Conservation (phyloP, 2,113 vertebrate genomes). For the Neogobius melanostomus region DNA sequence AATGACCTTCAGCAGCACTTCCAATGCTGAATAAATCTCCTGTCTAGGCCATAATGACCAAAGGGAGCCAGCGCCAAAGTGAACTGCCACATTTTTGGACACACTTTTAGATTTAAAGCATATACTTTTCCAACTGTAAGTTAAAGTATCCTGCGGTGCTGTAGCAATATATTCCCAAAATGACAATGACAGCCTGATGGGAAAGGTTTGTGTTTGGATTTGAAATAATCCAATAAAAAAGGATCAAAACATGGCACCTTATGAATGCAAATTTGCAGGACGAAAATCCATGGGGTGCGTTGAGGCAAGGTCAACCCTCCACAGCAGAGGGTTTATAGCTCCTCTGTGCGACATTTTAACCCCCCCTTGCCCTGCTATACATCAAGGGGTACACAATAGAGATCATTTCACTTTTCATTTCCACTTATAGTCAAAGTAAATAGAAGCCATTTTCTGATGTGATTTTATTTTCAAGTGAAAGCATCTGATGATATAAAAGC, state of each 20-base stretch:
- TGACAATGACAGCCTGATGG: no score
- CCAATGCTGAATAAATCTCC: slow-evolving; percentile 14
- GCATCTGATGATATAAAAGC: no score
- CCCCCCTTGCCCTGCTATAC: neutral
- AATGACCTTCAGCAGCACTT: slow-evolving; percentile 14
- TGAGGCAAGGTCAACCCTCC: slow-evolving; percentile 58
- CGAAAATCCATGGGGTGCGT: slow-evolving; percentile 35
- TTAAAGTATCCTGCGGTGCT: no score
- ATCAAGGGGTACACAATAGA: no score
- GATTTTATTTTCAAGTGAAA: no score
- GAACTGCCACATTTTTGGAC: slow-evolving; percentile 13
- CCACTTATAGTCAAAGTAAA: neutral
- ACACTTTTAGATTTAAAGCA: neutral
- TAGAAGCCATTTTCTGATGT: no score
- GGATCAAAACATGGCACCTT: slow-evolving; percentile 1
- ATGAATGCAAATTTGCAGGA: slow-evolving; percentile 39
- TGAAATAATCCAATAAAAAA: neutral
- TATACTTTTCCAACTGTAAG: no score
- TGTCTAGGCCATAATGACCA: slow-evolving; percentile 11
- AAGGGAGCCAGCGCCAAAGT: slow-evolving; percentile 18
- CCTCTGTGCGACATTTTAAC: neutral
- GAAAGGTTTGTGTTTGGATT: no score
- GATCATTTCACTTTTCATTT: neutral
- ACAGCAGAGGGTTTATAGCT: slow-evolving; percentile 13
- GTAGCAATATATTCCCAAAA: no score